These are phyloP conservation scores for Ispidina picta DNA, from an alignment of 2,797 vertebrate genomes.

Conservation along the genomic window DNA sequence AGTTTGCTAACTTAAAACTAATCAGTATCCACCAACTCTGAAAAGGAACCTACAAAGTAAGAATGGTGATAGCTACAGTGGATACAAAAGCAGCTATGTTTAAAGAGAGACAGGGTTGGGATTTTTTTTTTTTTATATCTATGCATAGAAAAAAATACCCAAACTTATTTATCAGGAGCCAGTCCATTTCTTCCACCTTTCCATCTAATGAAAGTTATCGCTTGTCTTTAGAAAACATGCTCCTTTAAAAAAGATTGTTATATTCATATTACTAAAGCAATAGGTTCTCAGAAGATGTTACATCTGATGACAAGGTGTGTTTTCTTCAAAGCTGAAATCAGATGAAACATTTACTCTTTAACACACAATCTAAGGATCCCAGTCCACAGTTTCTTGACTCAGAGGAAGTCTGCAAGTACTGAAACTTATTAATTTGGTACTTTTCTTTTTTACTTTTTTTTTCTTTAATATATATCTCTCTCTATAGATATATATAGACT, in stretches of 20 bases:
- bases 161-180: background rate
- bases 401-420: background rate
- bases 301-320: background rate
- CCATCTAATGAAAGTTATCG: background rate
- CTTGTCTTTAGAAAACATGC: background rate
- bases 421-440: background rate
- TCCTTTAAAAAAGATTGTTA: background rate
- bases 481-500: background rate
- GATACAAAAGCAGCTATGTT: background rate
- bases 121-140: background rate
- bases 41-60: background rate
- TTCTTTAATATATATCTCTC: background rate
- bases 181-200: background rate
- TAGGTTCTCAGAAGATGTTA: background rate
- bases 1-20: background rate
- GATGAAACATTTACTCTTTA: background rate
- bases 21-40: background rate
- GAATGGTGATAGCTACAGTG: background rate
- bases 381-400: background rate
- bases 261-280: background rate
- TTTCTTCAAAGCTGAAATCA: background rate
- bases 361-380: background rate
- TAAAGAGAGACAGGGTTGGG: background rate
- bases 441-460: too few species aligned
- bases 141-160: background rate